Evolutionary conservation across 2,113 vertebrate species (phyloP).

Genomic region (Balaeniceps rex): DNA sequence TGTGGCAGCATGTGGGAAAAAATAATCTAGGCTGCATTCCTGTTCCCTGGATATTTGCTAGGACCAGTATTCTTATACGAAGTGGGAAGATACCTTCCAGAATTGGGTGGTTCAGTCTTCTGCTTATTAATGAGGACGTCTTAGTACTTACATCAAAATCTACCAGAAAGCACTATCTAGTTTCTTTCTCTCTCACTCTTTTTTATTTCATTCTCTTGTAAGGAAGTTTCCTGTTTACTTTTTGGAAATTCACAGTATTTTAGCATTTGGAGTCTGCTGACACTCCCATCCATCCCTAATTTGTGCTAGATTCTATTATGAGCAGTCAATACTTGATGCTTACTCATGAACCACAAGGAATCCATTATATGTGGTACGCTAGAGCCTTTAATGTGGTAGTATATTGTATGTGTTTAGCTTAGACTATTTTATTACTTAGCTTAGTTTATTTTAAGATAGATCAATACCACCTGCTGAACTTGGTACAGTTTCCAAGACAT

Average conservation of each 20-base stretch:
- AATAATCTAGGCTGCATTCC: neutral
- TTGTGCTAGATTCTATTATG: neutral
- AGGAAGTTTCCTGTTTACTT: neutral
- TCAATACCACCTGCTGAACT: conserved; percentile 14
- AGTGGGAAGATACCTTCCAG: neutral
- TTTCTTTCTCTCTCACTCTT: neutral
- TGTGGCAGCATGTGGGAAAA: neutral
- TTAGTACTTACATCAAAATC: neutral
- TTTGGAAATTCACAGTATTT: neutral
- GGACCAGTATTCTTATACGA: neutral
- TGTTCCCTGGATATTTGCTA: neutral
- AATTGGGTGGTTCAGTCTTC: neutral
- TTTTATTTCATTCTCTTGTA: neutral
- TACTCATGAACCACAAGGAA: neutral
- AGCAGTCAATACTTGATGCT: neutral
- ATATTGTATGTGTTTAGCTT: neutral
- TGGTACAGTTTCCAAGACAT: neutral
- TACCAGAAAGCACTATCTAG: neutral
- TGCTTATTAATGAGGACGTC: neutral
- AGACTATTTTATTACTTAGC: conserved; percentile 8
- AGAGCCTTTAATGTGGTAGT: neutral
- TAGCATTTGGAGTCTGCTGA: neutral
- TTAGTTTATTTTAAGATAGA: conserved; percentile 21
- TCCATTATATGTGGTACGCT: neutral
- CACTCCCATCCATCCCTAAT: neutral